A percentile compares a stretch with the other conserved stretches of the same genome.
Conservation (phyloP, 2,113 vertebrate species). For the Falco punctatus region DNA sequence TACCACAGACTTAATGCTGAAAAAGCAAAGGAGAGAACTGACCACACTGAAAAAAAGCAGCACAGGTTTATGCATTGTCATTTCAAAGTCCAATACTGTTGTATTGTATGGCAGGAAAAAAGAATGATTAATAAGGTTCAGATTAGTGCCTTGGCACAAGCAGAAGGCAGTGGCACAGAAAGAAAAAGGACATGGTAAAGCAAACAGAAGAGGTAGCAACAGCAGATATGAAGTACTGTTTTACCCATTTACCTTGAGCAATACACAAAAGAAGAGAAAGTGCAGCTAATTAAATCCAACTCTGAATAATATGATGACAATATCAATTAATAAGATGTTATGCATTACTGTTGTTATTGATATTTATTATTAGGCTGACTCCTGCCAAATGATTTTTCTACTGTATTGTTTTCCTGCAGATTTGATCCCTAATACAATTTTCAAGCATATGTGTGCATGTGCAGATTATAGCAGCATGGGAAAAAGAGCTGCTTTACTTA, state of each 20-base stretch:
- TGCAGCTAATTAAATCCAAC: not conserved
- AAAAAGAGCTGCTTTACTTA: not conserved
- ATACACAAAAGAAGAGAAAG: not conserved
- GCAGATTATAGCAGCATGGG: not conserved
- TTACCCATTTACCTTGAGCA: not conserved
- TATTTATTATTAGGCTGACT: not conserved
- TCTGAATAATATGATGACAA: not conserved
- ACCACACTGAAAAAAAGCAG: not conserved
- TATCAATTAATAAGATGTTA: not conserved
- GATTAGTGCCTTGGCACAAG: not conserved
- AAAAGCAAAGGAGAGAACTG: not conserved
- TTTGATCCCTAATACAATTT: not conserved
- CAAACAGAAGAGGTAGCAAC: not conserved
- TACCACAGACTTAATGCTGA: not conserved
- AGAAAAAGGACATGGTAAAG: not conserved
- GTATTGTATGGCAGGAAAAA: not conserved
- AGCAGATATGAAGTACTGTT: not conserved
- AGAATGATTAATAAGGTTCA: not conserved
- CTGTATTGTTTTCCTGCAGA: not conserved
- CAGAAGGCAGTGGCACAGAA: not conserved
- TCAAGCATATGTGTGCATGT: not conserved
- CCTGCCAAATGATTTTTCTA: not conserved
- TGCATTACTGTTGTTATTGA: not conserved
- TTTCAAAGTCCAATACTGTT: not conserved
- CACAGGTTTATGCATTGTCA: not conserved